Percentiles rank a stretch among this genome's conserved stretches.
Evolutionary conservation across 2,113 vertebrate genomes (phyloP).

Genomic region (Phycodurus eques): DNA sequence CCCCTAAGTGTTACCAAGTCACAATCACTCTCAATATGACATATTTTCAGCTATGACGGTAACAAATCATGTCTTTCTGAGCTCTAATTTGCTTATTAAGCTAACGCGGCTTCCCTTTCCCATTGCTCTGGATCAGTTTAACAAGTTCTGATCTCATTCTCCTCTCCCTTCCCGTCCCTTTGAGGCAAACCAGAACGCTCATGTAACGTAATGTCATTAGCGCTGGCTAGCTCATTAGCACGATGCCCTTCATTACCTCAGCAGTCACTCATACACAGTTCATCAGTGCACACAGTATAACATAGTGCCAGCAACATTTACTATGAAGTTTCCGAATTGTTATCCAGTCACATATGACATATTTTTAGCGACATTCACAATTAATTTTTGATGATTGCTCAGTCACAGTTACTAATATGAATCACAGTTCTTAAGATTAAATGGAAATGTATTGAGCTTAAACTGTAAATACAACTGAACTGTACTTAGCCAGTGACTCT

Average conservation of each 20-base stretch:
- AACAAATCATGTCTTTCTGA: neutral
- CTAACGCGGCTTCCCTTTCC: neutral
- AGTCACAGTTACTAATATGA: too few species aligned
- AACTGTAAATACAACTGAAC: too few species aligned
- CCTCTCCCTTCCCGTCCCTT: conserved; percentile 15
- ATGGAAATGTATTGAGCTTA: too few species aligned
- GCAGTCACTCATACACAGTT: conserved; percentile 54
- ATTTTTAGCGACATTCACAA: too few species aligned
- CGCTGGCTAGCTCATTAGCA: conserved; percentile 41
- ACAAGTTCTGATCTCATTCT: conserved; percentile 26
- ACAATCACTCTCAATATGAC: neutral
- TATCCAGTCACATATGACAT: neutral
- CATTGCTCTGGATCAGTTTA: conserved; percentile 14
- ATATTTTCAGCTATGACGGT: neutral
- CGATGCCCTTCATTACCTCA: conserved; percentile 64
- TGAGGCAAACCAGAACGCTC: conserved; percentile 63
- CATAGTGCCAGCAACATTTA: neutral
- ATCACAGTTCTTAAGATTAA: too few species aligned
- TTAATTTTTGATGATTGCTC: too few species aligned
- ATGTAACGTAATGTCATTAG: conserved; percentile 58
- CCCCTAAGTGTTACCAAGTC: neutral
- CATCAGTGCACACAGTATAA: conserved; percentile 34
- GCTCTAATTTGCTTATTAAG: neutral
- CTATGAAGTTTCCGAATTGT: neutral
- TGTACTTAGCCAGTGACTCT: too few species aligned